phyloP scores from a whole-genome alignment of 1,140 invertebrate species.

The Anagrus nilaparvatae region DNA sequence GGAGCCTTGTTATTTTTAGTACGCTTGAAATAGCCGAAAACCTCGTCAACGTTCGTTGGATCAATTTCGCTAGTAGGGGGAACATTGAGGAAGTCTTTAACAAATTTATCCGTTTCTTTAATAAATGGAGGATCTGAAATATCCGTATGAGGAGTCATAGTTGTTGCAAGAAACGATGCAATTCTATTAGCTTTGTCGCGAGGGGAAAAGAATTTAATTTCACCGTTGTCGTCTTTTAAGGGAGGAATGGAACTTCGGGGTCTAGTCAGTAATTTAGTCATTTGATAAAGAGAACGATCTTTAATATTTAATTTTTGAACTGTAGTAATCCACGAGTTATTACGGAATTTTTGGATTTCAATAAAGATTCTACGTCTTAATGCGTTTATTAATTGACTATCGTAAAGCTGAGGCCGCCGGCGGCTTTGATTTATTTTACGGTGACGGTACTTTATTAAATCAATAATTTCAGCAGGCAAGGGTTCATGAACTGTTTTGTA shows the following conservation, averaged over 20 bases:
- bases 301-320: constrained; percentile 1
- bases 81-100: background rate
- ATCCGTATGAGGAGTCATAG: too few relatives aligned
- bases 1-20: constrained; percentile 5
- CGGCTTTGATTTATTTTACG: too few relatives aligned
- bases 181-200: constrained; percentile 4
- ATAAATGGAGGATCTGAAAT: background rate
- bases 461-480: too few relatives aligned
- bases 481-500: too few relatives aligned
- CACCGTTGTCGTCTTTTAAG: background rate
- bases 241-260: background rate
- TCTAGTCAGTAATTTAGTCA: constrained; percentile 5
- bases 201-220: background rate
- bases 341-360: background rate
- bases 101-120: background rate
- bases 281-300: constrained; percentile 7
- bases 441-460: too few relatives aligned
- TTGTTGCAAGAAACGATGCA: background rate
- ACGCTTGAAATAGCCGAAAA: background rate
- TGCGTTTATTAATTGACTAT: too few relatives aligned
- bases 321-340: background rate
- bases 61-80: background rate
- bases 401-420: too few relatives aligned
- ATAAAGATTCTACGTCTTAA: too few relatives aligned
- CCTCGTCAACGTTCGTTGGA: background rate